Conservation (phyloP, 2,797 vertebrate species). For the Podarcis lilfordi region DNA sequence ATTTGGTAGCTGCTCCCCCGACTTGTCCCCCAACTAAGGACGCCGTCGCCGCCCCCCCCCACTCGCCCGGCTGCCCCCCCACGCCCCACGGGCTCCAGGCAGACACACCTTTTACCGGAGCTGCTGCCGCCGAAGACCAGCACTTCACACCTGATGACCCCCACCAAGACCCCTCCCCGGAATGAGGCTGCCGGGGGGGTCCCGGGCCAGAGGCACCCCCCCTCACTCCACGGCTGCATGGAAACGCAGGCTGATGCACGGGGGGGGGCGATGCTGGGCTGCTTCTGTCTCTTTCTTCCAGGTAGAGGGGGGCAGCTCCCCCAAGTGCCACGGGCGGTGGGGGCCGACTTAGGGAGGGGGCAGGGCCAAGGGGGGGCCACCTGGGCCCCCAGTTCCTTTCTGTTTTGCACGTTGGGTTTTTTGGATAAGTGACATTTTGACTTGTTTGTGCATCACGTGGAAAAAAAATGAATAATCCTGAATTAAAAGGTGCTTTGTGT, state of each 20-base stretch:
- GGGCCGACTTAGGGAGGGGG: slow-evolving; percentile 35
- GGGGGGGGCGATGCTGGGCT: background rate
- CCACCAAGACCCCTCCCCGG: background rate
- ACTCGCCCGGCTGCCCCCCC: slow-evolving; percentile 56
- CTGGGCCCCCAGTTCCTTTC: slow-evolving; percentile 61
- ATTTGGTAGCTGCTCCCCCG: slow-evolving; percentile 85
- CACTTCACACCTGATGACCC: background rate
- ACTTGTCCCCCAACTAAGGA: slow-evolving; percentile 60
- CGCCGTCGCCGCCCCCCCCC: slow-evolving; percentile 57
- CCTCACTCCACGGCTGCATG: background rate
- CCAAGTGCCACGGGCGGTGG: slow-evolving; percentile 1
- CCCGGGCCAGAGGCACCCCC: background rate
- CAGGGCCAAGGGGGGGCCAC: slow-evolving; percentile 46
- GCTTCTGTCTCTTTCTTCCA: background rate
- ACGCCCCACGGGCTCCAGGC: slow-evolving; percentile 47
- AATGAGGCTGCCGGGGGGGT: background rate
- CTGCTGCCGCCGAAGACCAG: slow-evolving; percentile 13
- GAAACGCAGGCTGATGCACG: background rate
- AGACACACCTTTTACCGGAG: slow-evolving; percentile 43
- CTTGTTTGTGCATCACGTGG: slow-evolving; percentile 74
- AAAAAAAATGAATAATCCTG: slow-evolving; percentile 32
- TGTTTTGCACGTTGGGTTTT: slow-evolving; percentile 77
- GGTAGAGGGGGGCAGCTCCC: slow-evolving; percentile 14
- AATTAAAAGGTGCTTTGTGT: slow-evolving; percentile 67
- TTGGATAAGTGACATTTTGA: slow-evolving; percentile 73